These are phyloP conservation scores for Hippocampus abdominalis DNA, from an alignment of 2,113 vertebrate genomes.

Conservation along the genomic window DNA sequence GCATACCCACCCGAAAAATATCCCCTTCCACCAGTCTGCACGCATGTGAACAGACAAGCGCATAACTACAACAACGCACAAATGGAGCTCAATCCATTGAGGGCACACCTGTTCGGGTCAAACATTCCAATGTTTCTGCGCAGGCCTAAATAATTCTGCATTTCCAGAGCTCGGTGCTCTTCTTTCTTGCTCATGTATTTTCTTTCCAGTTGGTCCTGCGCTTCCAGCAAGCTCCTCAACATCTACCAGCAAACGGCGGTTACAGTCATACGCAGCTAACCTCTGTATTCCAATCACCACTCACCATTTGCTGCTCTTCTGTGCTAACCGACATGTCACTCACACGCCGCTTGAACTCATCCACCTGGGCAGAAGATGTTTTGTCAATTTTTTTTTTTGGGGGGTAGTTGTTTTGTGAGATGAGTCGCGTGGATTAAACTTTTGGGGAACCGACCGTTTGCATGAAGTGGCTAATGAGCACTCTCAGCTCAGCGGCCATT, in stretches of 20 bases:
- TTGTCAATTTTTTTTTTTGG: not conserved
- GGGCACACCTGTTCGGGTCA: slow-evolving; percentile 81
- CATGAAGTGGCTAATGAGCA: slow-evolving; percentile 79
- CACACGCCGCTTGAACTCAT: slow-evolving; percentile 76
- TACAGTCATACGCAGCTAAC: not conserved
- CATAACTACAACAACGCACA: not conserved
- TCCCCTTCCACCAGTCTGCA: slow-evolving; percentile 81
- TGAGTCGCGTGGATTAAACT: not conserved
- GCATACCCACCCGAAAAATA: slow-evolving; percentile 82
- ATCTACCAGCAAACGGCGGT: slow-evolving; percentile 57
- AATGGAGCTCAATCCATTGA: not conserved
- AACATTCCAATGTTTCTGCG: slow-evolving; percentile 70
- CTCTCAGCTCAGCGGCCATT: slow-evolving; percentile 78
- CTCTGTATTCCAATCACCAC: not conserved
- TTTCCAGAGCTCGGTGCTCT: slow-evolving; percentile 75
- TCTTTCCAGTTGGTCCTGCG: slow-evolving; percentile 79
- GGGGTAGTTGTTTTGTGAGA: not conserved
- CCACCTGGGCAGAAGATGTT: slow-evolving; percentile 67
- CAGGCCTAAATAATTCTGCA: slow-evolving; percentile 74
- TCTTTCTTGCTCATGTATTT: slow-evolving; percentile 81
- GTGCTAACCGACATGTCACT: slow-evolving; percentile 55
- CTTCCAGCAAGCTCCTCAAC: slow-evolving; percentile 77
- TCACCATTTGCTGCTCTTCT: slow-evolving; percentile 78
- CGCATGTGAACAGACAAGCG: not conserved
- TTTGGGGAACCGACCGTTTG: slow-evolving; percentile 68